Conservation (phyloP, 2,113 vertebrate species). For the Bufo gargarizans region DNA sequence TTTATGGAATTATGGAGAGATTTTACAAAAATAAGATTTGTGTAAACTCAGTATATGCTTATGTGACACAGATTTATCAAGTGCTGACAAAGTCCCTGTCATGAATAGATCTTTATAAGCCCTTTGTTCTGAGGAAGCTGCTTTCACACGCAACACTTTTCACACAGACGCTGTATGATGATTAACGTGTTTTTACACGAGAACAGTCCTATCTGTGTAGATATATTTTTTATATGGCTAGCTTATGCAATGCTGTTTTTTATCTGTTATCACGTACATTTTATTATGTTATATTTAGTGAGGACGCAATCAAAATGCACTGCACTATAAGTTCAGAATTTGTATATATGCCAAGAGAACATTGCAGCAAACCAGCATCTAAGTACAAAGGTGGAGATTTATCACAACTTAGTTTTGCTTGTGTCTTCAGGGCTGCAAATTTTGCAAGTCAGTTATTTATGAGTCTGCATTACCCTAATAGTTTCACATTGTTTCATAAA, state of each 20-base stretch:
- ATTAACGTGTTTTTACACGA: not conserved
- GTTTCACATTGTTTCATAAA: too few species aligned
- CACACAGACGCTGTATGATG: not conserved
- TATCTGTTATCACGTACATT: not conserved
- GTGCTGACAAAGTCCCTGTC: slow-evolving; percentile 10
- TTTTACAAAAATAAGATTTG: not conserved
- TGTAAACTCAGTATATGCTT: slow-evolving; percentile 7
- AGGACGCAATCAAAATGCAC: not conserved
- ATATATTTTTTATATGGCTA: not conserved
- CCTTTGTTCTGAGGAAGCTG: slow-evolving; percentile 11
- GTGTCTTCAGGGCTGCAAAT: too few species aligned
- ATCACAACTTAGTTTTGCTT: too few species aligned
- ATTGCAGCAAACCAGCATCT: not conserved
- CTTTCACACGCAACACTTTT: slow-evolving; percentile 9
- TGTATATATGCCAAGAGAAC: not conserved
- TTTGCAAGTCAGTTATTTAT: too few species aligned
- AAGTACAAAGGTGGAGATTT: not conserved
- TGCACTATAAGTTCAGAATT: not conserved
- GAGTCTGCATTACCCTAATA: too few species aligned
- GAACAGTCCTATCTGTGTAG: not conserved
- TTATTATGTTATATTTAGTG: not conserved
- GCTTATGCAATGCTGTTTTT: not conserved
- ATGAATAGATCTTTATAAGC: not conserved
- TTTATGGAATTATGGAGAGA: slow-evolving; percentile 3
- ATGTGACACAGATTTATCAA: slow-evolving; percentile 28